These are phyloP conservation scores for Oscheius myriophilus DNA, from an alignment of 2,888 invertebrate genomes.

Conservation along the genomic window DNA sequence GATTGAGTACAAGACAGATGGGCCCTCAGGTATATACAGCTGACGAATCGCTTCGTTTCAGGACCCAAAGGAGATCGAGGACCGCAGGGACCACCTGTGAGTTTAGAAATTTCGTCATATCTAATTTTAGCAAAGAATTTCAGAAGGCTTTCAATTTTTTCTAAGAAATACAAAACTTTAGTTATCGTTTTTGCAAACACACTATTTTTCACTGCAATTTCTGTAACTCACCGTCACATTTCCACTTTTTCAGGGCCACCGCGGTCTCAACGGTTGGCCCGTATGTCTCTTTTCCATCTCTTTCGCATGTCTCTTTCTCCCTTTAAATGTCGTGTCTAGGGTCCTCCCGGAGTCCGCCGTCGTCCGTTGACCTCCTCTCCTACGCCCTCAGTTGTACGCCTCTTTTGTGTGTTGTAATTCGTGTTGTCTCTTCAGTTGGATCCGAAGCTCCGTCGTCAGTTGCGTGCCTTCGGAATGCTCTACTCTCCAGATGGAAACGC, in stretches of 20 bases:
- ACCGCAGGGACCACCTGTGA: constrained; percentile 59
- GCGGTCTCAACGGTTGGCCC: constrained; percentile 34
- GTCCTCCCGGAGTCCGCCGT: constrained; percentile 45
- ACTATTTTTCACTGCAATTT: too few relatives aligned
- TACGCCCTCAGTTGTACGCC: constrained; percentile 13
- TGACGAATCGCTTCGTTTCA: constrained; percentile 39
- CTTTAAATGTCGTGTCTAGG: constrained; percentile 42
- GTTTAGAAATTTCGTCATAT: constrained; percentile 27
- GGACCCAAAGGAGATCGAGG: constrained; percentile 61
- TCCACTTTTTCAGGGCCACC: constrained; percentile 22
- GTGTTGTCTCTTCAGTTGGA: constrained; percentile 24
- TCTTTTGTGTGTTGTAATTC: constrained; percentile 1
- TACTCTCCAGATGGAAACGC: constrained; percentile 66
- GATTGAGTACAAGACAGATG: constrained; percentile 28
- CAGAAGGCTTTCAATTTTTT: too few relatives aligned
- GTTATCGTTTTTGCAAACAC: too few relatives aligned
- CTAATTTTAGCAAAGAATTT: neutral
- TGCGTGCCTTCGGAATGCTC: constrained; percentile 66
- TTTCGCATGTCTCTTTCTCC: constrained; percentile 18
- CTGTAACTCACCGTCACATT: too few relatives aligned
- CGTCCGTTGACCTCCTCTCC: constrained; percentile 18
- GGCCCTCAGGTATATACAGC: constrained; percentile 8
- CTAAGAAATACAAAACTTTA: too few relatives aligned
- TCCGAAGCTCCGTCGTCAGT: constrained; percentile 42
- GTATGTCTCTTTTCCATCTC: constrained; percentile 16